Conservation (phyloP, 2,797 vertebrate genomes). For the Cyclura pinguis region DNA sequence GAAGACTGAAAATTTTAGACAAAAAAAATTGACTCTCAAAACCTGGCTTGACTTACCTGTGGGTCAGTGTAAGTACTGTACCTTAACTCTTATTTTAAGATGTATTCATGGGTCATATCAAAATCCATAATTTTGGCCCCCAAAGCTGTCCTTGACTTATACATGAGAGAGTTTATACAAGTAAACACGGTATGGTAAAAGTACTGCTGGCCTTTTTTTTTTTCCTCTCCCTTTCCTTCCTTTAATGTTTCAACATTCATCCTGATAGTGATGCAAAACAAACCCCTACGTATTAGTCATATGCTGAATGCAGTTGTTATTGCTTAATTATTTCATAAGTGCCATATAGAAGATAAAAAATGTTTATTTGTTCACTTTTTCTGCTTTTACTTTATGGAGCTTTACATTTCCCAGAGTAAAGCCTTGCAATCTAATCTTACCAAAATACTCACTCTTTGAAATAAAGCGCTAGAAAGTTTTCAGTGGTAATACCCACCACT, state of each 20-base stretch:
- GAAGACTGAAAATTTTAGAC: too few species aligned
- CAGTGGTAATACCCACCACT: background rate
- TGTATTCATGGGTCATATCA: too few species aligned
- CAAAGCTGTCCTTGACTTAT: too few species aligned
- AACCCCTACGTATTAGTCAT: slow-evolving; percentile 10
- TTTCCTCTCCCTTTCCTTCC: background rate
- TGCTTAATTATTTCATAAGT: slow-evolving; percentile 65
- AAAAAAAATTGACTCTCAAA: too few species aligned
- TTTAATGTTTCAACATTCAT: slow-evolving; percentile 23
- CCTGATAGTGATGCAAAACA: background rate
- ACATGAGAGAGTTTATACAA: too few species aligned
- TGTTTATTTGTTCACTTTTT: slow-evolving; percentile 44
- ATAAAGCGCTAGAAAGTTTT: slow-evolving; percentile 38
- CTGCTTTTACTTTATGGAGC: slow-evolving; percentile 26
- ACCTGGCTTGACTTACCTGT: too few species aligned
- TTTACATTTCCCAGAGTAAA: background rate
- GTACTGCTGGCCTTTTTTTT: background rate
- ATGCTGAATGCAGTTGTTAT: slow-evolving; percentile 55
- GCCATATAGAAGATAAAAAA: slow-evolving; percentile 41
- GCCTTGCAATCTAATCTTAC: slow-evolving; percentile 23
- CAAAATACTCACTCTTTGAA: slow-evolving; percentile 14
- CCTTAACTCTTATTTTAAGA: too few species aligned
- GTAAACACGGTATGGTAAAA: background rate
- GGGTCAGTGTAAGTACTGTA: too few species aligned
- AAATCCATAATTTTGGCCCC: too few species aligned